phyloP scores from a whole-genome alignment of 2,888 invertebrate genomes.

The Allolobophora icterica region DNA sequence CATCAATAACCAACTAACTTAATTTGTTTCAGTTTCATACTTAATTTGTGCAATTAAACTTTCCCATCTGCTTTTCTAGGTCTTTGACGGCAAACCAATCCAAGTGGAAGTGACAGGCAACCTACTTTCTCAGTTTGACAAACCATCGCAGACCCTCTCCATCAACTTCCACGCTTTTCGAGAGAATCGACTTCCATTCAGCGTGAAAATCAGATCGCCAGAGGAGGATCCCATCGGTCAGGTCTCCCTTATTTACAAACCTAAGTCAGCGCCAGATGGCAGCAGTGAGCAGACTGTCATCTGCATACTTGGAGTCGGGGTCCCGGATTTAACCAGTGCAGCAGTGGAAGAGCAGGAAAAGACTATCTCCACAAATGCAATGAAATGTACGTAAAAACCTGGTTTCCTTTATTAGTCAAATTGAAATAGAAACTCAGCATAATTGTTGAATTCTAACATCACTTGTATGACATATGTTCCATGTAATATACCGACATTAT shows the following conservation, averaged over 20 bases:
- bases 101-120: constrained; percentile 36
- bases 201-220: constrained; percentile 85
- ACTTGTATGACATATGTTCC: no score
- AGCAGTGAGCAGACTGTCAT: neutral
- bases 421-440: neutral
- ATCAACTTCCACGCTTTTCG: constrained; percentile 42
- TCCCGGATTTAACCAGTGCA: constrained; percentile 21
- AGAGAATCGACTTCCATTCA: constrained; percentile 40
- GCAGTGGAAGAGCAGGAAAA: neutral
- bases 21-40: no score
- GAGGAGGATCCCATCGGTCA: constrained; percentile 84
- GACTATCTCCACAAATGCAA: neutral
- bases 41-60: no score
- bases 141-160: constrained; percentile 68
- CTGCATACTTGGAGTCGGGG: neutral
- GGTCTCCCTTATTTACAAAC: constrained; percentile 80
- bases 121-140: constrained; percentile 66
- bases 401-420: neutral
- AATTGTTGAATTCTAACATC: neutral
- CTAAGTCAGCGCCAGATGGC: constrained; percentile 18
- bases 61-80: constrained; percentile 31
- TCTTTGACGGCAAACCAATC: constrained; percentile 37
- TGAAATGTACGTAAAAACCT: neutral
- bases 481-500: no score
- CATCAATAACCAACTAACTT: no score